phyloP scores from a whole-genome alignment of 2,113 vertebrate genomes.

The Phylloscopus trochilus region DNA sequence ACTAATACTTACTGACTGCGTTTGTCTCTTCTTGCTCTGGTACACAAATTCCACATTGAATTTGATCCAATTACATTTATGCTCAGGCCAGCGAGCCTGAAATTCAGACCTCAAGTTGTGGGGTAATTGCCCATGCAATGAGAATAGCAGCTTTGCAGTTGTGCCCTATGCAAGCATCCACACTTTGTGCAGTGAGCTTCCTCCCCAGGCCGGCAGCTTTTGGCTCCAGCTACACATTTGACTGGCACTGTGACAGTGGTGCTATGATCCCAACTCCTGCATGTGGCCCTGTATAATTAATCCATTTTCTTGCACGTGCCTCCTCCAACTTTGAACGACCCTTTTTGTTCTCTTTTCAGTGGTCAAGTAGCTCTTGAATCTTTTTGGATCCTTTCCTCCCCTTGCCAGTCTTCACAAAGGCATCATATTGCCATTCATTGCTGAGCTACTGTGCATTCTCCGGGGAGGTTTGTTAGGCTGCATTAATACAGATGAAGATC shows the following conservation, averaged over 20 bases:
- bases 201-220: not conserved
- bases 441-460: not conserved
- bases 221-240: not conserved
- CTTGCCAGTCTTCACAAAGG: not conserved
- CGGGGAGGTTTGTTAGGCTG: not conserved
- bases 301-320: not conserved
- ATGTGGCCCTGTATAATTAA: not conserved
- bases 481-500: not conserved
- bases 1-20: not conserved
- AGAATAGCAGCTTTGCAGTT: not conserved
- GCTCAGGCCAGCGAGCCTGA: not conserved
- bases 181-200: not conserved
- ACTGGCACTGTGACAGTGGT: not conserved
- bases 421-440: not conserved
- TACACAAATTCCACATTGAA: not conserved
- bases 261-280: not conserved
- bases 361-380: not conserved
- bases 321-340: not conserved
- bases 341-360: not conserved
- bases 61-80: constrained; percentile 4
- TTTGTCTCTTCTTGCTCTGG: not conserved
- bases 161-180: not conserved
- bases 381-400: not conserved
- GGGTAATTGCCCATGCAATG: constrained; percentile 10
- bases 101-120: constrained; percentile 4